Evolutionary conservation across 2,888 invertebrate genomes (phyloP).

Genomic region (Hybos culiciformis): DNA sequence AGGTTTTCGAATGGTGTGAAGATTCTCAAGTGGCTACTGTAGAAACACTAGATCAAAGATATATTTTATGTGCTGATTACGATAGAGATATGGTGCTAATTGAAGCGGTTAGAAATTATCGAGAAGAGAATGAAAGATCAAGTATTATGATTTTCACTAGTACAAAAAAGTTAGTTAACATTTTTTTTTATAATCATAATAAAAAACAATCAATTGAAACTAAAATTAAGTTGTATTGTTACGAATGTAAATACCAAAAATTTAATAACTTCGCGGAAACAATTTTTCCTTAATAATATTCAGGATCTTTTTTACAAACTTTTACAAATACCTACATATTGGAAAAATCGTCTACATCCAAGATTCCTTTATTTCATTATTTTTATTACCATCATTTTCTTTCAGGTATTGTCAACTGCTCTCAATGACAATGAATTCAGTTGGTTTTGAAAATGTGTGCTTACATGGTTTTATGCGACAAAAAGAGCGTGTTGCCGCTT

Average conservation of each 20-base stretch:
- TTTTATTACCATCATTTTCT: slow-evolving; percentile 7
- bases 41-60: slow-evolving; percentile 76
- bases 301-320: not conserved
- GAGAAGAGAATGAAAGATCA: slow-evolving; percentile 54
- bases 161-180: slow-evolving; percentile 73
- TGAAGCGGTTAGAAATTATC: slow-evolving; percentile 62
- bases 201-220: not conserved
- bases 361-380: not conserved
- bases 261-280: not conserved
- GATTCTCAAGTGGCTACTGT: slow-evolving; percentile 67
- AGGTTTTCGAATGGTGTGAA: slow-evolving; percentile 49
- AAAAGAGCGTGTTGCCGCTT: slow-evolving; percentile 65
- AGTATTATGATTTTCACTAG: slow-evolving; percentile 91
- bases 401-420: slow-evolving; percentile 77
- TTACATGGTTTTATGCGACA: slow-evolving; percentile 91
- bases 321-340: not conserved
- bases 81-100: slow-evolving; percentile 88
- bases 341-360: not conserved
- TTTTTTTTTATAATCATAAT: not conserved
- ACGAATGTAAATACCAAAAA: not conserved
- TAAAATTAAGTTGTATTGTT: too few species aligned
- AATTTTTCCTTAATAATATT: not conserved
- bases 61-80: slow-evolving; percentile 80
- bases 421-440: slow-evolving; percentile 73
- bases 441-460: slow-evolving; percentile 79